Percentiles rank a stretch among this genome's conserved stretches.
Evolutionary conservation across 2,888 invertebrate genomes (phyloP).

Genomic region (Bembecia ichneumoniformis): DNA sequence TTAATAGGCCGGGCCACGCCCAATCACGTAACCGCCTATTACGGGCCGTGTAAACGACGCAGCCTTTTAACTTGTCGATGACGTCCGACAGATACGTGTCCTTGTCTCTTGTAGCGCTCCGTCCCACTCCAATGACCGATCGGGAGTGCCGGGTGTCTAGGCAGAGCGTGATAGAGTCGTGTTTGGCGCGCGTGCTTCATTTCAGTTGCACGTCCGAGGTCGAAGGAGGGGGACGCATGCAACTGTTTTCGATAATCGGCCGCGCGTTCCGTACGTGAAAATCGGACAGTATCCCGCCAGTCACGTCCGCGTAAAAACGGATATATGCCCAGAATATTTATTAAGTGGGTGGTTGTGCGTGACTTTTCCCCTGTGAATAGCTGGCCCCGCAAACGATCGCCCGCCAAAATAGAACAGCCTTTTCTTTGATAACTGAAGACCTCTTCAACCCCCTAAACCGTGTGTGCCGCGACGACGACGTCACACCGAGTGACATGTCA

Average conservation of each 20-base stretch:
- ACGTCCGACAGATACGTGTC: slow-evolving; percentile 49
- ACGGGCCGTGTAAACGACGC: slow-evolving; percentile 69
- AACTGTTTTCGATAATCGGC: slow-evolving; percentile 72
- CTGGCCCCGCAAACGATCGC: slow-evolving; percentile 59
- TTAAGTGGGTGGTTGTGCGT: slow-evolving; percentile 72
- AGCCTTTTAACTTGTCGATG: slow-evolving; percentile 68
- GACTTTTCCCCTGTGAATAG: slow-evolving; percentile 69
- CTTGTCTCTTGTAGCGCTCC: slow-evolving; percentile 9
- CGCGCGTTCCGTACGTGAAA: slow-evolving; percentile 71
- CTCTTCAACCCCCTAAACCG: slow-evolving; percentile 25
- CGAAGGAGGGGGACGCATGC: slow-evolving; percentile 69
- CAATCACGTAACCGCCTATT: slow-evolving; percentile 73
- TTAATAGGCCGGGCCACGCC: slow-evolving; percentile 70
- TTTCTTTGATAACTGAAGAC: slow-evolving; percentile 61
- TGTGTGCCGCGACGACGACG: slow-evolving; percentile 12
- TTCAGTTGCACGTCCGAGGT: slow-evolving; percentile 69
- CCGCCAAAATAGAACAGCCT: slow-evolving; percentile 53
- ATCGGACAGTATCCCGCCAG: slow-evolving; percentile 66
- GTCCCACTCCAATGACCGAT: slow-evolving; percentile 47
- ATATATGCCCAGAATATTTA: slow-evolving; percentile 76
- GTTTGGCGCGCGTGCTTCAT: slow-evolving; percentile 66
- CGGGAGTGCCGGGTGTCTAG: slow-evolving; percentile 39
- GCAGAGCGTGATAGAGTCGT: slow-evolving; percentile 65
- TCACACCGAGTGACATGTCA: slow-evolving; percentile 9
- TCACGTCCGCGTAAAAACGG: slow-evolving; percentile 73